Conservation (phyloP, 2,888 invertebrate species). For the Drosophila mulleri region DNA sequence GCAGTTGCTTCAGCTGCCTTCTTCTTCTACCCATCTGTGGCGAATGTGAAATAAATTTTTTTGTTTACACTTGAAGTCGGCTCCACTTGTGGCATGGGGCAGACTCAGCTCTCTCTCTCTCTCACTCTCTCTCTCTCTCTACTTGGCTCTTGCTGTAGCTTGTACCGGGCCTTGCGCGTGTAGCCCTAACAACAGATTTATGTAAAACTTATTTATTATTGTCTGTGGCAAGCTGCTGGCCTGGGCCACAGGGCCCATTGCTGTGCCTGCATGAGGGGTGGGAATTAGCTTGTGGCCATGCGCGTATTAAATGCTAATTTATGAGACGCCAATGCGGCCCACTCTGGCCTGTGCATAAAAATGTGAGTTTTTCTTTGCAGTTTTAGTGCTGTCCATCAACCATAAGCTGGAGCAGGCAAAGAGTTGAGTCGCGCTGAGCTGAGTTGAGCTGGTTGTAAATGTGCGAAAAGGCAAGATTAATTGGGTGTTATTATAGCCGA, state of each 20-base stretch:
- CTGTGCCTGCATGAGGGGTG: not conserved
- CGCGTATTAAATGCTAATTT: conserved; percentile 44
- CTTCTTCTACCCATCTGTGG: conserved; percentile 27
- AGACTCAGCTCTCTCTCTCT: not conserved
- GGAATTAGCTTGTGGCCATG: conserved; percentile 1
- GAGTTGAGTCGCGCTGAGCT: conserved; percentile 25
- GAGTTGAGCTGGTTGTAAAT: conserved; percentile 58
- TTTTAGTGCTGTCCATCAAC: conserved; percentile 33
- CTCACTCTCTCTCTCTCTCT: not conserved
- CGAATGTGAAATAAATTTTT: conserved; percentile 22
- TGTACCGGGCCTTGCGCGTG: not conserved
- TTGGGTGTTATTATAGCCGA: conserved; percentile 64
- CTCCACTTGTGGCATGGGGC: conserved; percentile 54
- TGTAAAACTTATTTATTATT: conserved; percentile 63
- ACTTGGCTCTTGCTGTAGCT: not conserved
- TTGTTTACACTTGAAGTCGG: conserved; percentile 49
- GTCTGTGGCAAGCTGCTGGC: conserved; percentile 36
- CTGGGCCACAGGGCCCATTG: conserved; percentile 21
- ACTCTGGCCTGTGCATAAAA: conserved; percentile 30
- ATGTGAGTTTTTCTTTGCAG: conserved; percentile 10
- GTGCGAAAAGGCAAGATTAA: conserved; percentile 71
- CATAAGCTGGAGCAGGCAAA: conserved; percentile 19
- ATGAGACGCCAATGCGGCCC: conserved; percentile 23
- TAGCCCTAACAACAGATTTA: conserved; percentile 52
- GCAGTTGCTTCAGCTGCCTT: conserved; percentile 36